A percentile compares a stretch with the other conserved stretches of the same genome.
phyloP scores from a whole-genome alignment of 1,140 invertebrate genomes.

The Tribolium castaneum region DNA sequence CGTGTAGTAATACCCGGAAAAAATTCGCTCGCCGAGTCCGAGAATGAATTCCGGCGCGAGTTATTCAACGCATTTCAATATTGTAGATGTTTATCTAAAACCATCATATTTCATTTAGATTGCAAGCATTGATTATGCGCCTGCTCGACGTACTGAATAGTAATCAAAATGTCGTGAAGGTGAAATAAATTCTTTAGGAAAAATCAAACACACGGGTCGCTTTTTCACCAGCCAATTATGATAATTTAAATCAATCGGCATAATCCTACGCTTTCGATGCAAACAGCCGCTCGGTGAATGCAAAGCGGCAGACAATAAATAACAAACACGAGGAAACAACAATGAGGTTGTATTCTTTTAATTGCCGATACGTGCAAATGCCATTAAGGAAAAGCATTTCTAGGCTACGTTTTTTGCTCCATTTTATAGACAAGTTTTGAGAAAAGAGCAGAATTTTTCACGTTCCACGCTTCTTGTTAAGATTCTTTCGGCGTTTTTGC shows the following conservation, averaged over 20 bases:
- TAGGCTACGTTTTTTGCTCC: not conserved
- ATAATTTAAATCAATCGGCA: conserved; percentile 33
- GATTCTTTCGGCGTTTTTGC: too few relatives aligned
- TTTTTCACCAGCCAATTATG: conserved; percentile 17
- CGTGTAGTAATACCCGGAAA: not conserved
- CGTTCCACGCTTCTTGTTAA: too few relatives aligned
- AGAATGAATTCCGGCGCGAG: conserved; percentile 23
- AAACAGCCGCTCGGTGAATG: conserved; percentile 9
- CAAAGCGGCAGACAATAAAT: conserved; percentile 1
- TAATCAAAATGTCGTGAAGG: conserved; percentile 12
- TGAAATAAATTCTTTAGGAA: conserved; percentile 13
- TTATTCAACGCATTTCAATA: conserved; percentile 29
- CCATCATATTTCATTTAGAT: conserved; percentile 31
- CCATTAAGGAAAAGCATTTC: not conserved
- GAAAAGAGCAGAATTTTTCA: too few relatives aligned
- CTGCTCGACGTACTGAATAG: not conserved
- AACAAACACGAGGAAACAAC: conserved; percentile 7
- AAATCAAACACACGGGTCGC: not conserved
- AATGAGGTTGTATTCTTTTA: conserved; percentile 7
- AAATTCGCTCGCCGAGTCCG: not conserved
- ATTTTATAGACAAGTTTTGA: too few relatives aligned
- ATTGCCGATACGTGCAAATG: conserved; percentile 4
- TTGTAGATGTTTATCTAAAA: conserved; percentile 33
- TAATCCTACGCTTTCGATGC: conserved; percentile 33
- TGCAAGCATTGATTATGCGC: conserved; percentile 33